A percentile compares a stretch with the other conserved stretches of the same genome.
Evolutionary conservation across 2,113 vertebrate genomes (phyloP).

Genomic region (Stomatorhinus ivindoensis): DNA sequence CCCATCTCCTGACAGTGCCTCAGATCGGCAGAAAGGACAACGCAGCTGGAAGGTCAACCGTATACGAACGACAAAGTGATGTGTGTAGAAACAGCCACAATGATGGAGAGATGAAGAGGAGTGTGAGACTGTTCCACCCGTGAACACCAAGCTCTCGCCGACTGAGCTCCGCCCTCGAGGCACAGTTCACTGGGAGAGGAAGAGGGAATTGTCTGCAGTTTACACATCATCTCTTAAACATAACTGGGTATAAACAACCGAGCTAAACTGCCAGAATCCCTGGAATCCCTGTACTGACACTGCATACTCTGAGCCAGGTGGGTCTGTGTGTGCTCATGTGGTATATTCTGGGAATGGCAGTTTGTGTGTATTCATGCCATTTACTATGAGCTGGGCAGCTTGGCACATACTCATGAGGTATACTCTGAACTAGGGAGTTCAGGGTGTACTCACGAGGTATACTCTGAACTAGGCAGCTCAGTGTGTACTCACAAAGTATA

Average conservation of each 20-base stretch:
- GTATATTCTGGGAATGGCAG: neutral
- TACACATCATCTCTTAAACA: neutral
- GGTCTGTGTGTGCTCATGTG: neutral
- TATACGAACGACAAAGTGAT: neutral
- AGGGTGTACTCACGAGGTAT: neutral
- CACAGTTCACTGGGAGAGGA: neutral
- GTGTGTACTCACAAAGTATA: neutral
- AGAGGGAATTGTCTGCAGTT: neutral
- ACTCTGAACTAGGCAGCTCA: neutral
- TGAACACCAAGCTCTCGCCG: neutral
- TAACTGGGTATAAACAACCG: neutral
- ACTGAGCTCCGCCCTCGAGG: neutral
- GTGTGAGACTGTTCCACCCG: neutral
- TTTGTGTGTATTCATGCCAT: neutral
- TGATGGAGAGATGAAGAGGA: neutral
- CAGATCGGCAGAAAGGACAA: conserved; percentile 32
- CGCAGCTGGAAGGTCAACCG: conserved; percentile 2
- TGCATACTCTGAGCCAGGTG: neutral
- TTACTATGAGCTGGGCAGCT: neutral
- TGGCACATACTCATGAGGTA: neutral
- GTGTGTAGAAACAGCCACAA: neutral
- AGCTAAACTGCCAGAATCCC: neutral
- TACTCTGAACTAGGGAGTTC: neutral
- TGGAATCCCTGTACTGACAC: neutral
- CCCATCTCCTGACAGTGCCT: conserved; percentile 11